These are phyloP conservation scores for Apotomis betuletana DNA, from an alignment of 2,888 invertebrate genomes.

Conservation along the genomic window DNA sequence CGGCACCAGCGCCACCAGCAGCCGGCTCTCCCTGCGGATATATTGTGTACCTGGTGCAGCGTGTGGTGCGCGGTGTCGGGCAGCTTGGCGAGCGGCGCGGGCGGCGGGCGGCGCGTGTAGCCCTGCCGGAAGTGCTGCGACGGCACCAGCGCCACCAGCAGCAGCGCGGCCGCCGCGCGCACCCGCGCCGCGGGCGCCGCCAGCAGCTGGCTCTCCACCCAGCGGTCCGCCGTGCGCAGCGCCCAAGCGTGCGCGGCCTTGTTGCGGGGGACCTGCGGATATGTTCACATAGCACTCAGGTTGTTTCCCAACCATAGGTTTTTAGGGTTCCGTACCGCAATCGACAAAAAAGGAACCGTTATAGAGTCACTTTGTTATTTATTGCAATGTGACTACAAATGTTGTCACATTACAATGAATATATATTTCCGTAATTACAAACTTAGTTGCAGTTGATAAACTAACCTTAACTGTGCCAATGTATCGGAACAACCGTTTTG, in stretches of 20 bases:
- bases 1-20: conserved; percentile 94
- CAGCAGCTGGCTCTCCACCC: conserved; percentile 95
- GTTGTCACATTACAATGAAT: too few species aligned
- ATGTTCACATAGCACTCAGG: neutral
- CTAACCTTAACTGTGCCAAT: too few species aligned
- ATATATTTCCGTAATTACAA: too few species aligned
- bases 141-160: conserved; percentile 95
- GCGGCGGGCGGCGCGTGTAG: conserved; percentile 83
- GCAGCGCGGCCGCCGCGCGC: conserved; percentile 92
- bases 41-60: conserved; percentile 74
- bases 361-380: too few species aligned
- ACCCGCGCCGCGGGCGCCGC: conserved; percentile 94
- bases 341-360: too few species aligned
- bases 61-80: conserved; percentile 81
- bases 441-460: too few species aligned
- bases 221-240: conserved; percentile 94
- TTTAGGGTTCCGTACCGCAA: too few species aligned
- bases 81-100: conserved; percentile 63
- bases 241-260: conserved; percentile 96
- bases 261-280: conserved; percentile 88
- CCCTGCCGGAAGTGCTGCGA: conserved; percentile 95
- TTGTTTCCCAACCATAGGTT: too few species aligned
- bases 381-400: too few species aligned
- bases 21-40: conserved; percentile 86
- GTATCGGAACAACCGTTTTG: too few species aligned